A percentile compares a stretch with the other conserved stretches of the same genome.
Conservation (phyloP, 2,113 vertebrate species). For the Anhinga rufa region DNA sequence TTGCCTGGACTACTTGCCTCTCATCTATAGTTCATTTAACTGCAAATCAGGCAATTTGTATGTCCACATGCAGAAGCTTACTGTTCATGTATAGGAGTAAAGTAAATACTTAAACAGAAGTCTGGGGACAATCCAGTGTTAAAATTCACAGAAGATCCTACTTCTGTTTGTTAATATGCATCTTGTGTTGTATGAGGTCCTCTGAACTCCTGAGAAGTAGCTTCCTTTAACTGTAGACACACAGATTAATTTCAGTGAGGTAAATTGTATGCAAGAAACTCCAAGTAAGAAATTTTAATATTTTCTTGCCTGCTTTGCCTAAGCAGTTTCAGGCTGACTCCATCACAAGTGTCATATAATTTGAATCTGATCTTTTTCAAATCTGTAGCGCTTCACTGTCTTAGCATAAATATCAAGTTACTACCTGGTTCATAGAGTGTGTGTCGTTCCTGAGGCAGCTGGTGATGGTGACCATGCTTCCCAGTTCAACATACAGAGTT, state of each 20-base stretch:
- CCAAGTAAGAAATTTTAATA: background rate
- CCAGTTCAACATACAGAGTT: background rate
- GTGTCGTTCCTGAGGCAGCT: background rate
- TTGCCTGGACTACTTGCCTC: background rate
- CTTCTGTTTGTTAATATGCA: background rate
- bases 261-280: background rate
- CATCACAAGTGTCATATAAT: background rate
- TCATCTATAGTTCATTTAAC: background rate
- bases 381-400: background rate
- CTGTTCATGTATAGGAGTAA: background rate
- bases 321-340: background rate
- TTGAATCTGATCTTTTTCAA: background rate
- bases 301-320: background rate
- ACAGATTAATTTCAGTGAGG: background rate
- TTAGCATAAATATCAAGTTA: background rate
- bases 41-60: background rate
- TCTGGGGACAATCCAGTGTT: background rate
- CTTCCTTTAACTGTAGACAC: background rate
- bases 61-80: background rate
- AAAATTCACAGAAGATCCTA: background rate
- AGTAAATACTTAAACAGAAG: background rate
- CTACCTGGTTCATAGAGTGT: background rate
- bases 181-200: background rate
- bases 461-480: background rate
- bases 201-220: background rate